A percentile compares a stretch with the other conserved stretches of the same genome.
These are phyloP conservation scores for Antigone vipio DNA, from an alignment of 2,113 vertebrate species.

Conservation along the genomic window DNA sequence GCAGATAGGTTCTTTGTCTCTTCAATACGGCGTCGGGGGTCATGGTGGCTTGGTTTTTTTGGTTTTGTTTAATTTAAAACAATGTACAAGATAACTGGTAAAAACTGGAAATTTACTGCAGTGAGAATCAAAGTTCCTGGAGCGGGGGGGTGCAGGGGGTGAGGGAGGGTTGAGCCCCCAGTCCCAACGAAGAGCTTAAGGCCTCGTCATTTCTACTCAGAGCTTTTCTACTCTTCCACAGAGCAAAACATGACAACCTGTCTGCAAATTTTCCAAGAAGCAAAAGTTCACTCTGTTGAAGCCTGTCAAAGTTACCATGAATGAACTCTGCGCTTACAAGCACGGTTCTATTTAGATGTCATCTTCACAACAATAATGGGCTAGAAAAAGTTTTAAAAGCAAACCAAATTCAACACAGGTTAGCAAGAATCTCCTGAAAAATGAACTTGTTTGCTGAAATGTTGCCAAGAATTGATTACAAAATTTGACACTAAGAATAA, in stretches of 20 bases:
- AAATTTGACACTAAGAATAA: neutral
- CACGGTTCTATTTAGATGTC: neutral
- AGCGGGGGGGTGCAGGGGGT: fast-evolving
- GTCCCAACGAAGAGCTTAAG: neutral
- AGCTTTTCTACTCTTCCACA: neutral
- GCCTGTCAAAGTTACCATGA: neutral
- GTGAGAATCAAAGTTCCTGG: neutral
- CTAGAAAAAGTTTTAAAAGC: neutral
- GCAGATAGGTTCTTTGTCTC: neutral
- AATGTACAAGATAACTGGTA: neutral
- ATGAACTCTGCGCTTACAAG: neutral
- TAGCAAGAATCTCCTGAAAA: neutral
- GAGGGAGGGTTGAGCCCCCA: neutral
- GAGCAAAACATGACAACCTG: neutral
- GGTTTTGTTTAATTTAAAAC: neutral
- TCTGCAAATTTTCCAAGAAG: neutral
- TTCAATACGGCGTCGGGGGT: neutral
- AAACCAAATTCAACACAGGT: neutral
- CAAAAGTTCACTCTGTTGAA: neutral
- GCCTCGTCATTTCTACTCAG: neutral
- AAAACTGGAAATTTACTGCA: neutral
- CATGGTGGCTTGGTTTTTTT: neutral
- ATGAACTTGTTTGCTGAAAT: neutral
- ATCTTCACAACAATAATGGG: neutral
- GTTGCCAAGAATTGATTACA: neutral